Conservation (phyloP, 2,888 invertebrate genomes). For the Phengaris alcon region DNA sequence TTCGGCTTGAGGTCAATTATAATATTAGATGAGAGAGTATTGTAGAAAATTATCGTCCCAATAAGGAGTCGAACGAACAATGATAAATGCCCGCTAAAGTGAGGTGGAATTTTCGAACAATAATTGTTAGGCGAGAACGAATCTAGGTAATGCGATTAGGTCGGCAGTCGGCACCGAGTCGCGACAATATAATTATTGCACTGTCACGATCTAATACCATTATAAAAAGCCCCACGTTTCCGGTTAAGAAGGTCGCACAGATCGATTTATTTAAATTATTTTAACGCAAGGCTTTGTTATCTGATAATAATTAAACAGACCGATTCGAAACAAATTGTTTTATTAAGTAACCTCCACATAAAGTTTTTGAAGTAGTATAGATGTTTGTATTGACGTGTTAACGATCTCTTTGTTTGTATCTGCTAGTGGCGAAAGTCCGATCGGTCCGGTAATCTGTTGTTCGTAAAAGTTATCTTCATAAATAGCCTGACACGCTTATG, state of each 20-base stretch:
- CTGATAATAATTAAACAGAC: slow-evolving; percentile 30
- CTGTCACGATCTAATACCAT: slow-evolving; percentile 45
- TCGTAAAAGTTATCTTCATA: slow-evolving; percentile 40
- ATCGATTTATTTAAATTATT: slow-evolving; percentile 45
- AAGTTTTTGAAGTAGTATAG: background rate
- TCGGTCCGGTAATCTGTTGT: slow-evolving; percentile 30
- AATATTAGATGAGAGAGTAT: slow-evolving; percentile 14
- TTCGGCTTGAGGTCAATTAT: background rate
- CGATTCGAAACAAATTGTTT: slow-evolving; percentile 23
- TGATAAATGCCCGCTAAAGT: slow-evolving; percentile 28
- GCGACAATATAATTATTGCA: slow-evolving; percentile 37
- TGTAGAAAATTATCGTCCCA: slow-evolving; percentile 24
- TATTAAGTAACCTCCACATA: background rate
- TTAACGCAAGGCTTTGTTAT: slow-evolving; percentile 35
- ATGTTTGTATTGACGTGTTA: background rate
- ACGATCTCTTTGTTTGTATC: slow-evolving; percentile 8
- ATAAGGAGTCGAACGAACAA: slow-evolving; percentile 28
- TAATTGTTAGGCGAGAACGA: slow-evolving; percentile 34
- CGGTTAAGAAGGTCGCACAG: slow-evolving; percentile 47
- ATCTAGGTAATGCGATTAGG: slow-evolving; percentile 39
- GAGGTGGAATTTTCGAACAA: slow-evolving; percentile 30
- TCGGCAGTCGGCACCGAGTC: slow-evolving; percentile 32
- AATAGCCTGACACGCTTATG: slow-evolving; percentile 47
- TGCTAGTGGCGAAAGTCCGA: slow-evolving; percentile 18
- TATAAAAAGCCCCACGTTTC: slow-evolving; percentile 45